phyloP scores from a whole-genome alignment of 2,797 vertebrate genomes.

The Poeciliopsis presidionis region DNA sequence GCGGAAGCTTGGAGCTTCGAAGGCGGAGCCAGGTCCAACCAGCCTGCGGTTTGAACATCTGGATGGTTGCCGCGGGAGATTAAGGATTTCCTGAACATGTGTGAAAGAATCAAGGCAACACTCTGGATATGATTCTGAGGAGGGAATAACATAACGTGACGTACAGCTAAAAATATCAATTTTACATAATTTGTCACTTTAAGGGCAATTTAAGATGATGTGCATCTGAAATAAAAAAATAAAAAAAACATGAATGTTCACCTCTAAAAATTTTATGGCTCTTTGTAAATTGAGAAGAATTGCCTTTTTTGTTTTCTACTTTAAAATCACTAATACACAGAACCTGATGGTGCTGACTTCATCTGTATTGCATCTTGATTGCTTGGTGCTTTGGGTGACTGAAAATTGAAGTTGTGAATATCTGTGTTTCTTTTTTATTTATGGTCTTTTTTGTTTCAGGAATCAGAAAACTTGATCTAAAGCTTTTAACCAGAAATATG shows the following conservation, averaged over 20 bases:
- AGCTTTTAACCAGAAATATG: background rate
- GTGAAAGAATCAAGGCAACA: no score
- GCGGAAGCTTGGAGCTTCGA: no score
- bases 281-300: constrained; percentile 4
- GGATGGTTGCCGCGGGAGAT: no score
- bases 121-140: no score
- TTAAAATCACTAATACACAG: background rate
- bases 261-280: background rate
- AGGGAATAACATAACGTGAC: no score
- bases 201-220: no score
- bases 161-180: no score
- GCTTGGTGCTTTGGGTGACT: background rate
- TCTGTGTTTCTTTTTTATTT: background rate
- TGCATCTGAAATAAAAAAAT: background rate
- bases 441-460: background rate
- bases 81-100: no score
- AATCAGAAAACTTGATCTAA: background rate
- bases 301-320: background rate
- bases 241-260: background rate
- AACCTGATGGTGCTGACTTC: background rate
- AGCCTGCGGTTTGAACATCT: no score
- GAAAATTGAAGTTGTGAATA: background rate
- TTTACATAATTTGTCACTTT: no score
- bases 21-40: no score
- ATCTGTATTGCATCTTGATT: background rate